phyloP scores from a whole-genome alignment of 1,140 invertebrate species.

The Apolygus lucorum region DNA sequence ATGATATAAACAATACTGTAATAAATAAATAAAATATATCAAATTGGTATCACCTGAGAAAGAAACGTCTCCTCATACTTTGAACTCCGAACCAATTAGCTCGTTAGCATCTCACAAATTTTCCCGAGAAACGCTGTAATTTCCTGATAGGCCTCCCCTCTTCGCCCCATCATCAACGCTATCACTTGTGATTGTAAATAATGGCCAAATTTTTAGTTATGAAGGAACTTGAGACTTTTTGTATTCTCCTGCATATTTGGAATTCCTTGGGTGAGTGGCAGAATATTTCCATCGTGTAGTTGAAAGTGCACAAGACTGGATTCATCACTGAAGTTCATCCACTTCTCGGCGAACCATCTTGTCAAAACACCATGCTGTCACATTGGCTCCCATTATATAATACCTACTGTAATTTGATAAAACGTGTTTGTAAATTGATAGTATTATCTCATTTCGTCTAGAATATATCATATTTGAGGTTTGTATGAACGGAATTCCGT shows the following conservation, averaged over 20 bases:
- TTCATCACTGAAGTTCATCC: background rate
- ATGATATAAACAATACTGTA: too few relatives aligned
- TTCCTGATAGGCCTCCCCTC: too few relatives aligned
- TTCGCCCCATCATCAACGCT: too few relatives aligned
- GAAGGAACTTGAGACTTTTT: background rate
- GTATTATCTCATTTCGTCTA: constrained; percentile 26
- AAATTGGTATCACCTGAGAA: too few relatives aligned
- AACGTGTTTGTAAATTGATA: constrained; percentile 31
- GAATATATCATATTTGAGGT: constrained; percentile 7
- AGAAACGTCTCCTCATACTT: too few relatives aligned
- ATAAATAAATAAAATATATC: too few relatives aligned
- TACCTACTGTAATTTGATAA: constrained; percentile 30
- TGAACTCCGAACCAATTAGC: too few relatives aligned
- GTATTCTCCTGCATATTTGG: background rate
- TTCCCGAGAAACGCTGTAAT: too few relatives aligned
- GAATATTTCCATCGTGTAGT: background rate
- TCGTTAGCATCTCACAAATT: too few relatives aligned
- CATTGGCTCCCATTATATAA: background rate
- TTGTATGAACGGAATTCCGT: too few relatives aligned
- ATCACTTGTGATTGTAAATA: background rate
- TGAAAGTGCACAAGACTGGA: background rate
- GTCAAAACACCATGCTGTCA: background rate
- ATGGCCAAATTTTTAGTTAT: background rate
- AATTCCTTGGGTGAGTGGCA: background rate
- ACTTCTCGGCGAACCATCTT: background rate